Base-by-base conservation (phyloP, 30 jellyfish, hydroid and myxozoan genomes). In the Euphysa ruthae region DNA sequence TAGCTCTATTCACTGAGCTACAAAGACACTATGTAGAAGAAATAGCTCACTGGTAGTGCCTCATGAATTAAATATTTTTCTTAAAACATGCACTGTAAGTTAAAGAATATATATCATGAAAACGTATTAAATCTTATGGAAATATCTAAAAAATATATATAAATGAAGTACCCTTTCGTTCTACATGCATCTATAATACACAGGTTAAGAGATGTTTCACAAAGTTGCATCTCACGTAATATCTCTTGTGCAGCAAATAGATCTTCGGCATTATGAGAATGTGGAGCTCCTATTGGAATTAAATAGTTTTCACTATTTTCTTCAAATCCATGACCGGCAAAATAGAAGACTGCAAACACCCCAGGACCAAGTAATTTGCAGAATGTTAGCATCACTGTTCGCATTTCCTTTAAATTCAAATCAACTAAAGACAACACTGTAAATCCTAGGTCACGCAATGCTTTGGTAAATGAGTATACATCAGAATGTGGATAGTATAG, bases 241-340 rank as follows among this genome's bases (percentile, higher is more conserved):
- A 68, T 43, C 50, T 68, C 97, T 35, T 88, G 97, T 0, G 97
- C 97, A 4, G 93, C 75, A 20, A 88, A 79, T 16, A 51, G 46
- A 25, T 82, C 86, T 25, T 70, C 66, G 2, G 90, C 43, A n/a
- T 24, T 2, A 8, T 29, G 23, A n/a, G 80, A 22, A 29, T 79
- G 34, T 65, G 51, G 54, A 0, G 91, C 95, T 61, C 80, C 94
- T 26, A 88, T 85, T 1, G 97, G 97, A 21, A 88, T 43, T 16
- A 88, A 56, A 46, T 65, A 88, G 50, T 88, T 88, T 50, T 88
- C 94, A 1, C 97, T 94, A 1, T 66, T 78, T 33, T 58, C 65
- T 60, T 88, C 97, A 44, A n/a, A 88, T 27, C 97, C 97, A 70
- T 88, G 97, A 18, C 97, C 97, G 43, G 97, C 91, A 51, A 63